Evolutionary conservation across 92 coral and sea anemone genomes (phyloP).

Genomic region (Isaurus tuberculatus): DNA sequence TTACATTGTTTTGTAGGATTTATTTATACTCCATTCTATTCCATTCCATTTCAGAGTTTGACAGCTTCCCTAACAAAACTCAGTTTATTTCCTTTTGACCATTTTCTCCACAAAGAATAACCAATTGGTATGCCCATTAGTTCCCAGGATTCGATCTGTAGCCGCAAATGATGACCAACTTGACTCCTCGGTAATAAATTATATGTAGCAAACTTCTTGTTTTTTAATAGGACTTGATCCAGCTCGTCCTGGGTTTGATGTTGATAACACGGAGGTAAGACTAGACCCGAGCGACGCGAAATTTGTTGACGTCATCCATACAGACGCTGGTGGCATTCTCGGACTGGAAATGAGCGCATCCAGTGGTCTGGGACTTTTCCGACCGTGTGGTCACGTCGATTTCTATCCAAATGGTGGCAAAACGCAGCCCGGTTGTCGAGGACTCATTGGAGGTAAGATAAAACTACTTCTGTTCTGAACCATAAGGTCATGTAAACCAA

Average conservation of each 20-base stretch:
- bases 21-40: no score
- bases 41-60: no score
- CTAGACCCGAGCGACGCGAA: conserved; percentile 91
- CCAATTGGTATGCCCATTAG: no score
- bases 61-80: no score
- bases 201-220: no score
- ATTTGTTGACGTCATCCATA: conserved; percentile 97
- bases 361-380: conserved; percentile 78
- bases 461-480: not conserved
- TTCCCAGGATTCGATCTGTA: no score
- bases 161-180: no score
- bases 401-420: conserved; percentile 97
- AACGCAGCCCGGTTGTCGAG: conserved; percentile 87
- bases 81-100: no score
- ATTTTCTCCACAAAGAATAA: no score
- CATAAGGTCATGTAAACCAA: not conserved
- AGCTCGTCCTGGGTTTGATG: conserved; percentile 89
- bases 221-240: conserved; percentile 93
- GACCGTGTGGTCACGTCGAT: conserved; percentile 93
- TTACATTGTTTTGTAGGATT: no score
- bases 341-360: conserved; percentile 44
- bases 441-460: conserved; percentile 60
- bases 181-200: no score
- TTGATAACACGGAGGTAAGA: conserved; percentile 69
- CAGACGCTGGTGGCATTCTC: conserved; percentile 66